Evolutionary conservation across 2,797 vertebrate species (phyloP).

Genomic region (Scolopax bukidnonensis): DNA sequence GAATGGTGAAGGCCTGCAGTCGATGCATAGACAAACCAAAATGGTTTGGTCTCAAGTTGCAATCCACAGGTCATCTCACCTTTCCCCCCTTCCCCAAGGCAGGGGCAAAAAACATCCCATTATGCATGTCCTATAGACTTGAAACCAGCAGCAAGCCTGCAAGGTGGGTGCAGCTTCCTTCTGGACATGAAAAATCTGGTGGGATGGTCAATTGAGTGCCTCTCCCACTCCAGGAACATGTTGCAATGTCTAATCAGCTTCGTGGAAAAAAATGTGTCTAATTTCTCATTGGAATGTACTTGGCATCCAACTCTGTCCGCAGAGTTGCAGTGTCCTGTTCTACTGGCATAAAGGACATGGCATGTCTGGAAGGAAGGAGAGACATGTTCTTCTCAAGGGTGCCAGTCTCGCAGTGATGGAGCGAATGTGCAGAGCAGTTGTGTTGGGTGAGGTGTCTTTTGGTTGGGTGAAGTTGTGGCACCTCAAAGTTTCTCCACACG

Average conservation of each 20-base stretch:
- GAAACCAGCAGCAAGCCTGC: not conserved
- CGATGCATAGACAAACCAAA: not conserved
- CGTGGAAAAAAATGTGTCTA: not conserved
- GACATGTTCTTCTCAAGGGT: accelerated
- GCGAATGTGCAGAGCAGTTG: not conserved
- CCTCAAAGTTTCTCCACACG: not conserved
- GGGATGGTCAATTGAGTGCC: accelerated
- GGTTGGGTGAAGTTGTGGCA: not conserved
- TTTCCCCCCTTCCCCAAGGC: not conserved
- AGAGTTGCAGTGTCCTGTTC: not conserved
- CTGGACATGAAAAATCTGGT: not conserved
- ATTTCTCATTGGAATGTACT: not conserved
- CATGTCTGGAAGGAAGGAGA: not conserved
- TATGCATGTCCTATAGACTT: accelerated
- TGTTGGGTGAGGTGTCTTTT: not conserved
- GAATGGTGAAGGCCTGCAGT: not conserved
- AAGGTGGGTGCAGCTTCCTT: not conserved
- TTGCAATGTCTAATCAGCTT: not conserved
- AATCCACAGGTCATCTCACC: not conserved
- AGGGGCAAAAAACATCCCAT: not conserved
- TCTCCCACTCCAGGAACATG: not conserved
- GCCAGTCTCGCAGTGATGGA: not conserved
- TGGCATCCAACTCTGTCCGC: not conserved
- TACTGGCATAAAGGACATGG: not conserved
- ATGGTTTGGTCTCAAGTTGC: not conserved